Evolutionary conservation across 2,888 invertebrate species (phyloP).

Genomic region (Apamea crenata): DNA sequence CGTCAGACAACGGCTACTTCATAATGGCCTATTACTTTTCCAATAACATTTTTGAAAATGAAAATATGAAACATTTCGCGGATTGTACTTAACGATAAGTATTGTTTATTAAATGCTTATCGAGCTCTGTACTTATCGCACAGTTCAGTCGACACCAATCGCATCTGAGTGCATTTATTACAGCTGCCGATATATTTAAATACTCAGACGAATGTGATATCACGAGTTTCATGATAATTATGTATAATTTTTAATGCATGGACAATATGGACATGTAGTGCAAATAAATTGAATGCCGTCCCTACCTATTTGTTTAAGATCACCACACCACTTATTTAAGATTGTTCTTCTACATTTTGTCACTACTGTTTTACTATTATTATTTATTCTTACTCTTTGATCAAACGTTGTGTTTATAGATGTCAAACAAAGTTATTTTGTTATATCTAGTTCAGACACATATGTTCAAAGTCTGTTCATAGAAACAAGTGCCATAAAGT

Average conservation of each 20-base stretch:
- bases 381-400: too few species aligned
- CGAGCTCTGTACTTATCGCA: constrained; percentile 34
- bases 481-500: too few species aligned
- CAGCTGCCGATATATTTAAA: constrained; percentile 9
- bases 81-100: constrained; percentile 28
- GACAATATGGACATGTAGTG: not conserved
- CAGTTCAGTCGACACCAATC: constrained; percentile 24
- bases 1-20: not conserved
- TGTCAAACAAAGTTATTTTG: too few species aligned
- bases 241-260: not conserved
- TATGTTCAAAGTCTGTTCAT: too few species aligned
- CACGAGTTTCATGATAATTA: constrained; percentile 5
- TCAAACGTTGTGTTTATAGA: too few species aligned
- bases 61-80: constrained; percentile 26
- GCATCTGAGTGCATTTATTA: not conserved
- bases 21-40: constrained; percentile 1
- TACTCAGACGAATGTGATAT: constrained; percentile 1
- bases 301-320: not conserved
- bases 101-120: constrained; percentile 41
- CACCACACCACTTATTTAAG: too few species aligned
- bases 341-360: too few species aligned
- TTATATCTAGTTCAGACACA: too few species aligned
- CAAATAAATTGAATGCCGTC: not conserved
- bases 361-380: too few species aligned
- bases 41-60: constrained; percentile 3